phyloP scores from a whole-genome alignment of 2,797 vertebrate genomes.

The Streptopelia turtur region DNA sequence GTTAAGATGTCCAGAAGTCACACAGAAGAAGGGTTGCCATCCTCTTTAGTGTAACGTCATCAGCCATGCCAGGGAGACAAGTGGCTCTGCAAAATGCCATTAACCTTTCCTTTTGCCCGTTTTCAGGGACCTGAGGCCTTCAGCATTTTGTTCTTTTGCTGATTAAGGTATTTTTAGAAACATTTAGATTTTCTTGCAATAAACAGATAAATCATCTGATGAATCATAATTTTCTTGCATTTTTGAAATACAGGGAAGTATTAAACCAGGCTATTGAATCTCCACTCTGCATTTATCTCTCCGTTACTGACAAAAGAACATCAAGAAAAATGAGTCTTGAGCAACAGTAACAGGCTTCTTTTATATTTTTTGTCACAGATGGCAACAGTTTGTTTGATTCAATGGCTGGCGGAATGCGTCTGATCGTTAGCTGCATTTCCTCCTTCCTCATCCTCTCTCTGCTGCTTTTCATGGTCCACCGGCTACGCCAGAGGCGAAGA shows the following conservation, averaged over 20 bases:
- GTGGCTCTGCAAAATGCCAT: background rate
- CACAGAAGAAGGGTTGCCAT: background rate
- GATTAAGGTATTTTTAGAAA: background rate
- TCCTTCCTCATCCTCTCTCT: constrained; percentile 98
- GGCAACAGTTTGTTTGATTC: constrained; percentile 96
- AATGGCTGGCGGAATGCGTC: constrained; percentile 96
- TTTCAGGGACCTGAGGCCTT: background rate
- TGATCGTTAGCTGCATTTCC: constrained; percentile 97
- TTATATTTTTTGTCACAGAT: constrained; percentile 75
- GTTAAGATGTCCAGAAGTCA: background rate
- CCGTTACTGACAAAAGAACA: background rate
- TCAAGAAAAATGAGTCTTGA: background rate
- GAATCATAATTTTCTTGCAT: background rate
- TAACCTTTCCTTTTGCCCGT: background rate
- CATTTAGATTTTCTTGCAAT: background rate
- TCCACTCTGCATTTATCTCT: background rate
- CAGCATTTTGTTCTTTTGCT: background rate
- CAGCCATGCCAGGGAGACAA: background rate
- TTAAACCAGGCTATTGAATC: background rate
- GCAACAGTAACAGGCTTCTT: background rate
- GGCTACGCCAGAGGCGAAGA: constrained; percentile 91
- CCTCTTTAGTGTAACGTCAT: background rate
- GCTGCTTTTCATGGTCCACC: constrained; percentile 98
- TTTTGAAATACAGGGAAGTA: background rate
- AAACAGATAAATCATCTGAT: background rate